These are phyloP conservation scores for Eubasilissa splendida DNA, from an alignment of 2,888 invertebrate genomes.

Conservation along the genomic window DNA sequence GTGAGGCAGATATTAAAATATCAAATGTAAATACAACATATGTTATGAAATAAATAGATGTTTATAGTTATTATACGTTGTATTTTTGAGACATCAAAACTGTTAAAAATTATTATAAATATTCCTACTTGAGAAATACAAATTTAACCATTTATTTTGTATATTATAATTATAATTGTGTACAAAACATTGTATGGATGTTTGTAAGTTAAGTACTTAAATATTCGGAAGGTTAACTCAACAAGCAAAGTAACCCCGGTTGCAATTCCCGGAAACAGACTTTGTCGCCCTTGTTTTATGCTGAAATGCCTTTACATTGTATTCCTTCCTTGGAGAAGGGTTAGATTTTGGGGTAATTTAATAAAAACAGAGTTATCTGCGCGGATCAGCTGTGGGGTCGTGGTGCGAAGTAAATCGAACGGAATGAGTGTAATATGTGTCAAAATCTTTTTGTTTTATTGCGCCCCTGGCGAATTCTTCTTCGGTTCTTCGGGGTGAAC, in stretches of 20 bases:
- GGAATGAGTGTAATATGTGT: conserved; percentile 32
- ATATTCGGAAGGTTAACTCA: neutral
- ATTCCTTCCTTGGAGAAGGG: conserved; percentile 22
- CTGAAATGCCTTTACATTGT: conserved; percentile 26
- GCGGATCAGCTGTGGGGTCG: conserved; percentile 30
- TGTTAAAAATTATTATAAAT: no score
- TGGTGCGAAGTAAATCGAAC: conserved; percentile 19
- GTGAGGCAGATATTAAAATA: no score
- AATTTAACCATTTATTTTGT: no score
- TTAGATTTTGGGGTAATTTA: conserved; percentile 44
- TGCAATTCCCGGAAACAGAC: conserved; percentile 10
- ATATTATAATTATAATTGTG: neutral
- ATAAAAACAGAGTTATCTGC: conserved; percentile 47
- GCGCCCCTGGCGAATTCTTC: conserved; percentile 1
- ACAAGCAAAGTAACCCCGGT: conserved; percentile 15
- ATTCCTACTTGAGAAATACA: no score
- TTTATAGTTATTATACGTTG: no score
- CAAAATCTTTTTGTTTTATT: conserved; percentile 22
- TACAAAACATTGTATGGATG: neutral
- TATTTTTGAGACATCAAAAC: no score
- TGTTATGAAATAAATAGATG: no score
- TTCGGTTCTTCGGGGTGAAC: neutral
- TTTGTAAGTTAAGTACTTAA: no score
- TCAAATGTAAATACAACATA: no score
- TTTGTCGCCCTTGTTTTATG: conserved; percentile 29